Base-by-base conservation (phyloP, 2,888 invertebrate species). In the Biston stratarius region DNA sequence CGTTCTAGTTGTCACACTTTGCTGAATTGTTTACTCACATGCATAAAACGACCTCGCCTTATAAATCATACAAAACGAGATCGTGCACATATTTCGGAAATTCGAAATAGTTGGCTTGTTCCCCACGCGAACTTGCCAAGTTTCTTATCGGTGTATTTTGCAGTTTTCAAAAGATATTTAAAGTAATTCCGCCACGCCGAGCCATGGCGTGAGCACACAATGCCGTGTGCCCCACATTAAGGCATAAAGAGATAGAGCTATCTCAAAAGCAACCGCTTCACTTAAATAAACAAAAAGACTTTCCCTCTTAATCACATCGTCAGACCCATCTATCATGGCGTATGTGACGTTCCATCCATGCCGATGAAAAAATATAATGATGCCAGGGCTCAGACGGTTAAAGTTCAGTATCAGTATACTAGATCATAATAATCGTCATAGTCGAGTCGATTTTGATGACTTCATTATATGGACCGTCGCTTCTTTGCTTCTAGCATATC, bases 181-280 rank as follows among this genome's bases (percentile, higher is more conserved):
- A 74, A 68, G 74, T 75, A 75, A 77, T 74, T 68, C 61, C 51
- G 59, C 61, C 51, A 34, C 58, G 60, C 47, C 15, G 59, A 49
- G 56, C 44, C 53, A 66, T 83, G 79, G 85, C 82, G 82, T 83
- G 83, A 74, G 75, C 79, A 83, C 83, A 83, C 83, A 81, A 71
- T 77, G 76, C 78, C 79, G 80, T 75, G 79, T 84, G 82, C 74
- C 79, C 82, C 79, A 83, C 77, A 82, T 83, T 76, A 67, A 76
- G 71, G 68, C 67, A 81, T 83, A 85, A 76, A 71, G 74, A 73
- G 74, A 73, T 71, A 64, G 73, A 80, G 74, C 74, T 75, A 81
- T 82, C 82, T 83, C 77, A 74, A 36, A 53, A 71, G 74, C 74
- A 74, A 72, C 74, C 72, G 70, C 73, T 77, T 74, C 74, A 74